These are phyloP conservation scores for Scalopus aquaticus DNA, from an alignment of 2,113 vertebrate species.

Conservation along the genomic window DNA sequence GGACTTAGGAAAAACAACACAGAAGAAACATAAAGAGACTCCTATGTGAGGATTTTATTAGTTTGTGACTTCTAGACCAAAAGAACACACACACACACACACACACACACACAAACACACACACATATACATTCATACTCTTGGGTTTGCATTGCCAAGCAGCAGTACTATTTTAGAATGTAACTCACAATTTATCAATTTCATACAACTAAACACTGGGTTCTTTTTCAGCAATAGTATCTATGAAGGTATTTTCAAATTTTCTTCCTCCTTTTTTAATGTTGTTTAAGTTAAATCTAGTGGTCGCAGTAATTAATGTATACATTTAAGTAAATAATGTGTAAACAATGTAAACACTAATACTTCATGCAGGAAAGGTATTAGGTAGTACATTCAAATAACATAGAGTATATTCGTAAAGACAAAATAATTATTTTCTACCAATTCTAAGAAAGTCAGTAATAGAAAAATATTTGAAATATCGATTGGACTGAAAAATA, in stretches of 20 bases:
- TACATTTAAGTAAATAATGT: neutral
- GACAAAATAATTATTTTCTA: neutral
- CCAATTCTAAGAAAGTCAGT: neutral
- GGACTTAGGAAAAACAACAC: neutral
- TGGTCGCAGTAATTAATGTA: neutral
- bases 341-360: neutral
- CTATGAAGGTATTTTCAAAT: neutral
- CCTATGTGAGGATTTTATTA: neutral
- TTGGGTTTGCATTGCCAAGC: neutral
- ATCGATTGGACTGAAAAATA: neutral
- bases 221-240: neutral
- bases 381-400: neutral
- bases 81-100: neutral
- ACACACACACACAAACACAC: neutral
- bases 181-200: neutral
- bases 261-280: neutral
- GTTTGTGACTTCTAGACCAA: neutral
- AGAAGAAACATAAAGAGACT: neutral
- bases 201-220: neutral
- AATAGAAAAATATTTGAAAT: neutral
- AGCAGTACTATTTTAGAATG: neutral
- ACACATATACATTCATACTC: too few species aligned
- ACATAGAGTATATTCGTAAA: neutral
- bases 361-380: neutral
- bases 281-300: neutral